These are phyloP conservation scores for Xestobium rufovillosum DNA, from an alignment of 2,888 invertebrate genomes.

Conservation along the genomic window DNA sequence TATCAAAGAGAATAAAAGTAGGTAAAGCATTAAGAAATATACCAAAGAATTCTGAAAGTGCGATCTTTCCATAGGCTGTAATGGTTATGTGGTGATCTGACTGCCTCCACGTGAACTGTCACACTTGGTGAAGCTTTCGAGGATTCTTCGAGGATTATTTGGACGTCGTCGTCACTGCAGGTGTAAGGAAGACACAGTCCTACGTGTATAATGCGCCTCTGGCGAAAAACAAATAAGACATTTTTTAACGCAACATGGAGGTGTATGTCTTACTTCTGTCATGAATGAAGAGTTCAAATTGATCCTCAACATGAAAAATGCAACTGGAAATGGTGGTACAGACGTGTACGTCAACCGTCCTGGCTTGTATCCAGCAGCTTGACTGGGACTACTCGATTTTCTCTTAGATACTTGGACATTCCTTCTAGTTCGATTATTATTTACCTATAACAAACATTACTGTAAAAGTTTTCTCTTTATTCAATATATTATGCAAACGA, in stretches of 20 bases:
- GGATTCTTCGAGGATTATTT: slow-evolving; percentile 47
- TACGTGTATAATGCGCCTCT: slow-evolving; percentile 61
- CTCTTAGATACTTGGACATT: slow-evolving; percentile 16
- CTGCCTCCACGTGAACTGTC: slow-evolving; percentile 52
- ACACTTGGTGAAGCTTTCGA: slow-evolving; percentile 47
- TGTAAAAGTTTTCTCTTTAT: too few relatives aligned
- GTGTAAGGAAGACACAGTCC: slow-evolving; percentile 69
- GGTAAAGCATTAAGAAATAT: slow-evolving; percentile 14
- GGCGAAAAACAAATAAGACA: slow-evolving; percentile 8
- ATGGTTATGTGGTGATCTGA: slow-evolving; percentile 59
- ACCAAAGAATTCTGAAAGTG: slow-evolving; percentile 66
- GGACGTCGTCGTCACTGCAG: slow-evolving; percentile 59
- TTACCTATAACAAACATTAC: background rate
- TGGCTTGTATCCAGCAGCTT: slow-evolving; percentile 31
- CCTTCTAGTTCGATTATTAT: slow-evolving; percentile 19
- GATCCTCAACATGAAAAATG: slow-evolving; percentile 58
- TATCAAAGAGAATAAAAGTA: slow-evolving; percentile 1
- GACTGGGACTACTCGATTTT: slow-evolving; percentile 30
- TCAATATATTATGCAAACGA: too few relatives aligned
- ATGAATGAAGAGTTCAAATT: slow-evolving; percentile 51
- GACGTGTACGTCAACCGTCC: slow-evolving; percentile 31
- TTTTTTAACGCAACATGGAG: background rate
- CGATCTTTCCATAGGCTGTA: slow-evolving; percentile 60
- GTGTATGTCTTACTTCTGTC: slow-evolving; percentile 45
- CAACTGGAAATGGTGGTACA: slow-evolving; percentile 57